Evolutionary conservation across 2,797 vertebrate genomes (phyloP), one percentile per base, ranked within the genome.

Genomic region (Allobates femoralis): DNA sequence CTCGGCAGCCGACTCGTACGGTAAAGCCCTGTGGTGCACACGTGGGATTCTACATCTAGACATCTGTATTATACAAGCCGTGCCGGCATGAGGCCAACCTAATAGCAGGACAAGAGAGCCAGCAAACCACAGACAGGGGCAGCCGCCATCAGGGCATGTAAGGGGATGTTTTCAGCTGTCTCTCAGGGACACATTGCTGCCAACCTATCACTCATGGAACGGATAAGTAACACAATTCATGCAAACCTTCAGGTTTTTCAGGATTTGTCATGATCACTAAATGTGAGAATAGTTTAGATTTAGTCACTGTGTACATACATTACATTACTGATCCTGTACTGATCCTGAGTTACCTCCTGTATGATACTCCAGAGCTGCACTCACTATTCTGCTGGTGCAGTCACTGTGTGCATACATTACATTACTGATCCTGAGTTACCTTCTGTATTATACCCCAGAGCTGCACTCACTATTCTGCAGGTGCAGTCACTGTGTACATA

Each of bases 11-110:
- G 41, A 73, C 6, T n/a, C 64, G 10, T 21, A 26, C 56, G 18
- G 8, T 12, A 37, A 14, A 83, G 67, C 19, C 50, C 51, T 71
- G 81, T 28, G 34, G 46, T 46, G 81, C n/a, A 60, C 55, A 83
- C 80, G 28, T 56, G 4, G 41, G 19, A 62, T 21, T 67, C 37
- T 7, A 18, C 60, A 21, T 66, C 62, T 19, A 53, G 34, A 37
- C 23, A 12, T 69, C 26, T 81, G 64, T 81, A 67, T 81, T 32
- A 81, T 32, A 53, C 8, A 19, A 41, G 5, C 26, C 14, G 23
- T 15, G n/a, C 15, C 5, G n/a, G 41, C 15, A 15, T 75, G 26
- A 67, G 62, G 23, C 26, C 19, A 12, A 34, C 60, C 10, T 81
- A 30, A 81, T 67, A 37, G 41, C 6, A 46, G 7, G 41, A 46